Conservation (phyloP, 2,113 vertebrate species). For the Triplophysa siluroides region DNA sequence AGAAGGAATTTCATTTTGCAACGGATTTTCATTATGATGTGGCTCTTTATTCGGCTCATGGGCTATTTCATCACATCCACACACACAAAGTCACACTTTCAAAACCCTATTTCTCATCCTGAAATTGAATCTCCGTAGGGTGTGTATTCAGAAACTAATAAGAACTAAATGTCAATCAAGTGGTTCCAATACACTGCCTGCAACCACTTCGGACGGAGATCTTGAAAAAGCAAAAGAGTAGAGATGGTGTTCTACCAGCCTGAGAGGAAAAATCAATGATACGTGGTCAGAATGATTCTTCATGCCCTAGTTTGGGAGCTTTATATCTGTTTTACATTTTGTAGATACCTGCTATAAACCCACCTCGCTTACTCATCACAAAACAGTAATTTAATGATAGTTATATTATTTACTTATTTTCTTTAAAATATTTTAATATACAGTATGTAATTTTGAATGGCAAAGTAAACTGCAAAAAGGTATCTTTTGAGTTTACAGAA, state of each 20-base stretch:
- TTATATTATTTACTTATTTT: too few relatives aligned
- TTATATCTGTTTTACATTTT: background rate
- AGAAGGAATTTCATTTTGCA: conserved; percentile 14
- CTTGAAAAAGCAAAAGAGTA: background rate
- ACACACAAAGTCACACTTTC: conserved; percentile 7
- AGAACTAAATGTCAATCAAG: conserved; percentile 23
- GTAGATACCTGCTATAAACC: background rate
- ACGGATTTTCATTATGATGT: background rate
- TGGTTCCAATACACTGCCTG: background rate
- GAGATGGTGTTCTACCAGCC: background rate
- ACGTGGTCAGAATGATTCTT: background rate
- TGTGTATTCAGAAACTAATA: conserved; percentile 1
- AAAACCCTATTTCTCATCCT: conserved; percentile 17
- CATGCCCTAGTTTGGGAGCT: too few relatives aligned
- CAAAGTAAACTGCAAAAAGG: background rate
- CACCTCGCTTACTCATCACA: background rate
- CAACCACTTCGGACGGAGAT: background rate
- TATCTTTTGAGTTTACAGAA: background rate
- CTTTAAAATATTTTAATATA: too few relatives aligned
- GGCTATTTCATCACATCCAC: conserved; percentile 13
- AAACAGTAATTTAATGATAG: too few relatives aligned
- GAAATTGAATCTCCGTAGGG: conserved; percentile 26
- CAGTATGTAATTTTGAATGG: background rate
- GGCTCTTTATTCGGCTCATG: conserved; percentile 6
- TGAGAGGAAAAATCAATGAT: background rate